Conservation (phyloP, 2,797 vertebrate genomes). For the Gymnocypris eckloni region DNA sequence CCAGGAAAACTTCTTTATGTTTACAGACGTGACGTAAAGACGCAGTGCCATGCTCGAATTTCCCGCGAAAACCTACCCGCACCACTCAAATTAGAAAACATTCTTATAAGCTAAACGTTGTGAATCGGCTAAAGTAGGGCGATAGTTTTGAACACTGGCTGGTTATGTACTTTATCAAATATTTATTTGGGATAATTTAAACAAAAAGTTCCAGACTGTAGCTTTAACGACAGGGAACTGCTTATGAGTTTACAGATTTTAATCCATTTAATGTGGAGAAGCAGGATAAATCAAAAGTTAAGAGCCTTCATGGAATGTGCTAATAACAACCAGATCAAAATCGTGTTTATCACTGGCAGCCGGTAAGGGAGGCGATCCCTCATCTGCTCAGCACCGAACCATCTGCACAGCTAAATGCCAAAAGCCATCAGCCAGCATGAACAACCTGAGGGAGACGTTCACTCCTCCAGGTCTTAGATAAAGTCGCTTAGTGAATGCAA, state of each 20-base stretch:
- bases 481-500: not conserved
- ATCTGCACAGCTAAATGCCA: slow-evolving; percentile 17
- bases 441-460: slow-evolving; percentile 31
- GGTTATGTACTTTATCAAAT: no score
- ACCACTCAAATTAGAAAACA: no score
- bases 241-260: slow-evolving; percentile 59
- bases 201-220: no score
- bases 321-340: slow-evolving; percentile 66
- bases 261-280: slow-evolving; percentile 68
- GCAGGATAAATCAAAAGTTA: slow-evolving; percentile 68
- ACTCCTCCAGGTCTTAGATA: slow-evolving; percentile 9
- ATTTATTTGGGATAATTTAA: no score
- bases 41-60: no score
- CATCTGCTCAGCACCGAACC: slow-evolving; percentile 1
- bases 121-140: no score
- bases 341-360: slow-evolving; percentile 59
- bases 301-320: slow-evolving; percentile 56
- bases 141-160: no score
- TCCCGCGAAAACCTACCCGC: no score
- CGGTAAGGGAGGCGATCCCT: slow-evolving; percentile 50
- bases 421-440: slow-evolving; percentile 34
- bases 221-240: slow-evolving; percentile 54
- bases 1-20: no score
- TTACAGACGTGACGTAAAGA: no score
- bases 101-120: no score